Evolutionary conservation across 23 tunicate genomes (phyloP).

Genomic region (Halocynthia aurantium): DNA sequence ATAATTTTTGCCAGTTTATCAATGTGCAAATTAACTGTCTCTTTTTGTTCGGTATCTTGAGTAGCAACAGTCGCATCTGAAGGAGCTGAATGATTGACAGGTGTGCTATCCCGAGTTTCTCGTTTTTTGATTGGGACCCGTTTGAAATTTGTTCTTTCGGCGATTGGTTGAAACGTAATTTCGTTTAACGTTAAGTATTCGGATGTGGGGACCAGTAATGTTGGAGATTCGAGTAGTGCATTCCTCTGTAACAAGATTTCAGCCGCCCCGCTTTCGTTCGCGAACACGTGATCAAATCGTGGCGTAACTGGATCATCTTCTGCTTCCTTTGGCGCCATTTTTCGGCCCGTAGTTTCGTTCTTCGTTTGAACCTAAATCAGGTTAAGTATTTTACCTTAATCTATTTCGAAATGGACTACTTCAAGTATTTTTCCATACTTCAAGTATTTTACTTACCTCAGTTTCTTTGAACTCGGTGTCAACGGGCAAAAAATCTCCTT

Average conservation of each 20-base stretch:
- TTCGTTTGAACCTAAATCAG: not conserved
- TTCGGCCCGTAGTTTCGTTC: not conserved
- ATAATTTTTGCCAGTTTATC: too few relatives aligned
- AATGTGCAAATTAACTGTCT: too few relatives aligned
- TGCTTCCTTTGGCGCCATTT: not conserved
- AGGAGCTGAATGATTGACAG: too few relatives aligned
- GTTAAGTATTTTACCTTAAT: not conserved
- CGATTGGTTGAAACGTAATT: too few relatives aligned
- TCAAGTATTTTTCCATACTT: not conserved
- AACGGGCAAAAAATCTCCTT: too few relatives aligned
- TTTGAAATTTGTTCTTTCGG: too few relatives aligned
- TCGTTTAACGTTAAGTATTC: too few relatives aligned
- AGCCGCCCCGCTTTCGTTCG: constrained; percentile 1
- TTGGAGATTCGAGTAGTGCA: not conserved
- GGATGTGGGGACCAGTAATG: too few relatives aligned
- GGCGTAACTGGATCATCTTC: not conserved
- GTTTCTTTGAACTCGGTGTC: not conserved
- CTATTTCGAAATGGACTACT: not conserved
- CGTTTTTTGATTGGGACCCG: too few relatives aligned
- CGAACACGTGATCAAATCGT: not conserved
- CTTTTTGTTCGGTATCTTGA: too few relatives aligned
- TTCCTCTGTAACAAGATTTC: not conserved
- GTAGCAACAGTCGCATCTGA: too few relatives aligned
- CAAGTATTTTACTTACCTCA: not conserved
- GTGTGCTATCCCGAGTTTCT: too few relatives aligned